A percentile compares a stretch with the other conserved stretches of the same genome.
These are phyloP conservation scores for Scelioninae gen. 1 DNA, from an alignment of 2,888 invertebrate species.

Conservation along the genomic window DNA sequence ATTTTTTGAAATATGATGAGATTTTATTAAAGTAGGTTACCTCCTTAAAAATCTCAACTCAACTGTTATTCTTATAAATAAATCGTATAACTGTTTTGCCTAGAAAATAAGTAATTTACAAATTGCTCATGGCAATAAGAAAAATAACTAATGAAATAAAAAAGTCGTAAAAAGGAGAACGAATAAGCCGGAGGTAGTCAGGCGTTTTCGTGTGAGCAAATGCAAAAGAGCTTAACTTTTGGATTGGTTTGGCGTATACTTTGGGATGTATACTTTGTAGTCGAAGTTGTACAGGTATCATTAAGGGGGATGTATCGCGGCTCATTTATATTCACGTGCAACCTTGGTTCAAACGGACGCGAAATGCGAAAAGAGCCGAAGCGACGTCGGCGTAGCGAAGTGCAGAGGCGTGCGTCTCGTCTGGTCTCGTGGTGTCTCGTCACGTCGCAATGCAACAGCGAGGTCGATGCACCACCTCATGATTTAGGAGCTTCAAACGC, in stretches of 20 bases:
- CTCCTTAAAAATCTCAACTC: too few species aligned
- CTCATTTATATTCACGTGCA: conserved; percentile 66
- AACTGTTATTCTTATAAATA: too few species aligned
- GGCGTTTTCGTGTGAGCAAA: conserved; percentile 14
- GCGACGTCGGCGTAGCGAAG: conserved; percentile 33
- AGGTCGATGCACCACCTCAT: conserved; percentile 65
- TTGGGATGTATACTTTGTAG: conserved; percentile 19
- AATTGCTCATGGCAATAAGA: too few species aligned
- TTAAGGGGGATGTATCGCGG: conserved; percentile 57
- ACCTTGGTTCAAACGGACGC: conserved; percentile 55
- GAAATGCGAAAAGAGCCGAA: conserved; percentile 61
- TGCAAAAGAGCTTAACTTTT: background rate
- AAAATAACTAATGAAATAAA: background rate
- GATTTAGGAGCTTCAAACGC: conserved; percentile 56
- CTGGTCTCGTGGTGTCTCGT: conserved; percentile 57
- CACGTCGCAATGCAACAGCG: conserved; percentile 59
- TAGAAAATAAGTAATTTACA: too few species aligned
- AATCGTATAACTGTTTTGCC: too few species aligned
- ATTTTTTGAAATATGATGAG: too few species aligned
- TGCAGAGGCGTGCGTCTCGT: conserved; percentile 59
- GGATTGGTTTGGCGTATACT: conserved; percentile 32
- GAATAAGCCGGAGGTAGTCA: conserved; percentile 3
- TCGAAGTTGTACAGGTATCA: conserved; percentile 50
- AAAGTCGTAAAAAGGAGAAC: background rate
- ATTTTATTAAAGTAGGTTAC: too few species aligned